Conservation (phyloP, 2,888 invertebrate species). For the Hedychridium roseum region DNA sequence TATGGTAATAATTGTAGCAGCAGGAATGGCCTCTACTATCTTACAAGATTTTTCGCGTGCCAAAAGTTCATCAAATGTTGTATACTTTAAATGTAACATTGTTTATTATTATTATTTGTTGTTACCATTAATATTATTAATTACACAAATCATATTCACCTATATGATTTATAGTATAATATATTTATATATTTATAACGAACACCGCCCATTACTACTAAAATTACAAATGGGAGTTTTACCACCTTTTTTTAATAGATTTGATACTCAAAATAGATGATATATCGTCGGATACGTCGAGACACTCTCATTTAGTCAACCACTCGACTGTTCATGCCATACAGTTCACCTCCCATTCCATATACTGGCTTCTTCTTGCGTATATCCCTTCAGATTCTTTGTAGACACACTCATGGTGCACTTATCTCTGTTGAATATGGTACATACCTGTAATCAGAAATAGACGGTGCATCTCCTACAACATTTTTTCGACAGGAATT, state of each 20-base stretch:
- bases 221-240: conserved; percentile 61
- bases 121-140: conserved; percentile 55
- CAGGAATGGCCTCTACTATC: conserved; percentile 62
- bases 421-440: conserved; percentile 56
- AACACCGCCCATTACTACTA: conserved; percentile 63
- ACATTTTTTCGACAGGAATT: conserved; percentile 15
- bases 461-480: conserved; percentile 33
- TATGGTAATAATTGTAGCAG: conserved; percentile 57
- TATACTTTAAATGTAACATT: conserved; percentile 37
- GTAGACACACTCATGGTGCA: conserved; percentile 55
- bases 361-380: conserved; percentile 48
- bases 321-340: conserved; percentile 52
- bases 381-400: conserved; percentile 51
- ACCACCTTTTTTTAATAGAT: conserved; percentile 43
- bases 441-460: conserved; percentile 59
- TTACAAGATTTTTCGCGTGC: conserved; percentile 61
- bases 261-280: conserved; percentile 57
- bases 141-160: conserved; percentile 60
- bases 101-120: conserved; percentile 41
- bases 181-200: conserved; percentile 63
- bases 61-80: conserved; percentile 50
- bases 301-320: conserved; percentile 47
- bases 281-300: conserved; percentile 57
- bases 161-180: conserved; percentile 58
- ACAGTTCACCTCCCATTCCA: conserved; percentile 54